phyloP scores from a whole-genome alignment of 2,888 invertebrate genomes.

The Phortica okadai region DNA sequence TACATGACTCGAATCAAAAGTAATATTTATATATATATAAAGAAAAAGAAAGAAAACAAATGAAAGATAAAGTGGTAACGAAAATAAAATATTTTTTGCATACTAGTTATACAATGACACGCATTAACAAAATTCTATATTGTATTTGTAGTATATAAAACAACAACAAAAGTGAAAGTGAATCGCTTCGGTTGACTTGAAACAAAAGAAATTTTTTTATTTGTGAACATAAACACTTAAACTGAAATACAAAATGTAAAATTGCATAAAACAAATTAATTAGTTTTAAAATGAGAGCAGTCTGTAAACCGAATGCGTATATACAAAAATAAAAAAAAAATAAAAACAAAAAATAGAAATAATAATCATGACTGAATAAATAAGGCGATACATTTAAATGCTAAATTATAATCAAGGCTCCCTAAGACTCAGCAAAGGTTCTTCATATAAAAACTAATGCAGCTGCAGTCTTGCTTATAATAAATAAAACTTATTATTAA shows the following conservation, averaged over 20 bases:
- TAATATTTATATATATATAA: slow-evolving; percentile 31
- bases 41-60: slow-evolving; percentile 41
- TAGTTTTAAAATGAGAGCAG: slow-evolving; percentile 21
- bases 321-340: slow-evolving; percentile 6
- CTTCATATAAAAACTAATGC: too few species aligned
- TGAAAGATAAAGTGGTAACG: slow-evolving; percentile 20
- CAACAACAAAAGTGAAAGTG: neutral
- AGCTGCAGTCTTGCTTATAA: too few species aligned
- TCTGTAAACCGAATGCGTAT: slow-evolving; percentile 27
- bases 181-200: neutral
- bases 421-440: neutral
- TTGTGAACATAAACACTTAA: neutral
- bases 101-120: slow-evolving; percentile 40
- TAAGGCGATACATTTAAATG: neutral
- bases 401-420: neutral
- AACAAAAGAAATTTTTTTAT: slow-evolving; percentile 19
- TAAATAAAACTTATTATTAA: too few species aligned
- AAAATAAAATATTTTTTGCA: slow-evolving; percentile 51
- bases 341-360: too few species aligned
- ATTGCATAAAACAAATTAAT: slow-evolving; percentile 48
- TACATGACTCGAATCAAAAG: slow-evolving; percentile 64
- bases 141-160: neutral
- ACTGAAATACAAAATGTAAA: slow-evolving; percentile 50
- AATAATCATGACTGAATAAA: neutral
- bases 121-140: neutral